Conservation (phyloP, 2,797 vertebrate species). For the Fratercula arctica region DNA sequence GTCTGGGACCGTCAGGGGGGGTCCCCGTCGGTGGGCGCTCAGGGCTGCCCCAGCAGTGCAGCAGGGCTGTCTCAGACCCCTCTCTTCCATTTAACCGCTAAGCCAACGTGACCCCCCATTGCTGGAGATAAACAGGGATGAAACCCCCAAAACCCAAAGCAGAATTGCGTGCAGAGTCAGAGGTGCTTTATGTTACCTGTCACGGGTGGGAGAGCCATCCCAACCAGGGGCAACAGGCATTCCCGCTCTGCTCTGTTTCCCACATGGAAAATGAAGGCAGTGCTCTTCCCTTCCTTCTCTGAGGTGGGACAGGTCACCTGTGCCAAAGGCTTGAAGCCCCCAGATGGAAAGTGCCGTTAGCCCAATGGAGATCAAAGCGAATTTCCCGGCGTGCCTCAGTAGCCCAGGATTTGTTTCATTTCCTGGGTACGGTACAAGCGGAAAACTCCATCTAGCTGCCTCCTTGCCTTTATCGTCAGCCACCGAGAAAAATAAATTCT, state of each 20-base stretch:
- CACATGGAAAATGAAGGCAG: not conserved
- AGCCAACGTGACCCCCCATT: fast-evolving
- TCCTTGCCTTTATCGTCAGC: not conserved
- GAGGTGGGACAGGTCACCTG: not conserved
- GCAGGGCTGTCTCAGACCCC: not conserved
- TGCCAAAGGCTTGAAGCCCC: not conserved
- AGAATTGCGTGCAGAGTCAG: not conserved
- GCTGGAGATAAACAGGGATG: not conserved
- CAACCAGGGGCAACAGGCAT: fast-evolving
- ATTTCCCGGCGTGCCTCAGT: not conserved
- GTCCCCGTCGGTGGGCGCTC: not conserved
- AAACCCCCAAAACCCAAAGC: not conserved
- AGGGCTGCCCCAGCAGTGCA: not conserved
- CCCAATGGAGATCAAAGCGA: not conserved
- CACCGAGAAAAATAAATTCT: not conserved
- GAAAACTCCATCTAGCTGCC: constrained; percentile 46
- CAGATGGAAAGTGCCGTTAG: not conserved
- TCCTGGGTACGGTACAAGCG: fast-evolving
- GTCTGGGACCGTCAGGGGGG: not conserved
- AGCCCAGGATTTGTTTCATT: constrained; percentile 34
- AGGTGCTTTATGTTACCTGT: not conserved
- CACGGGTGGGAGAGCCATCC: fast-evolving
- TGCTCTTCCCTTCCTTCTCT: not conserved
- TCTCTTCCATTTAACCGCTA: not conserved
- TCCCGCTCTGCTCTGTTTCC: not conserved